Base-by-base conservation (phyloP, 2,888 invertebrate genomes). In the Parnassius orleans region DNA sequence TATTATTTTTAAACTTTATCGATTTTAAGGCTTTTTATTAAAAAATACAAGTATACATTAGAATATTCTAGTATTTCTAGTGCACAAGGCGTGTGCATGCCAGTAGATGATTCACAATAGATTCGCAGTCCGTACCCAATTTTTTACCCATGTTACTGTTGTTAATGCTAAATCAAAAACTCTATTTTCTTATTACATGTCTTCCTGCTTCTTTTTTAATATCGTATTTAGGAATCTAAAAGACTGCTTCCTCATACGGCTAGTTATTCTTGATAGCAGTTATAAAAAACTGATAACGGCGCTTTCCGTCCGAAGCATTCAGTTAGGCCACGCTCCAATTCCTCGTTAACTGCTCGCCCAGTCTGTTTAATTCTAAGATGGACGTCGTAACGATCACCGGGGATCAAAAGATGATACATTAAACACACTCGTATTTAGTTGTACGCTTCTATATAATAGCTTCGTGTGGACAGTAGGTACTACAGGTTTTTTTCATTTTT, bases 281-380 rank as follows among this genome's bases (percentile, higher is more conserved):
- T 61, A 61, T 54, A 66, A 68, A n/a, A 63, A 58, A 59, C 64
- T 64, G 68, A 65, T 74, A 72, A 72, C 74, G 72, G 74, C 68
- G 54, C 56, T 63, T 64, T 63, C 68, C 57, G 65, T 68, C 72
- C 69, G 70, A 64, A 63, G 70, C 71, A 73, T 78, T 78, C 87
- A 86, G 87, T 87, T 87, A 86, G 76, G 80, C 74, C 71, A 76
- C 80, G 88, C 86, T 87, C 88, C 78, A 86, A 73, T 88, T 87
- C 79, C 65, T 69, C 14, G 62, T 65, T 57, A 73, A 79, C 79
- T 80, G 84, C 80, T 74, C 65, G 56, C 63, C 54, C 66, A 65
- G 67, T 62, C 58, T 64, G 67, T 65, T 67, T 67, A 69, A 71
- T 69, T 65, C 63, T 67, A 67, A 67, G 56, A 56, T 65, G 57